phyloP scores from a whole-genome alignment of 2,888 invertebrate species.

The Euplexia lucipara region DNA sequence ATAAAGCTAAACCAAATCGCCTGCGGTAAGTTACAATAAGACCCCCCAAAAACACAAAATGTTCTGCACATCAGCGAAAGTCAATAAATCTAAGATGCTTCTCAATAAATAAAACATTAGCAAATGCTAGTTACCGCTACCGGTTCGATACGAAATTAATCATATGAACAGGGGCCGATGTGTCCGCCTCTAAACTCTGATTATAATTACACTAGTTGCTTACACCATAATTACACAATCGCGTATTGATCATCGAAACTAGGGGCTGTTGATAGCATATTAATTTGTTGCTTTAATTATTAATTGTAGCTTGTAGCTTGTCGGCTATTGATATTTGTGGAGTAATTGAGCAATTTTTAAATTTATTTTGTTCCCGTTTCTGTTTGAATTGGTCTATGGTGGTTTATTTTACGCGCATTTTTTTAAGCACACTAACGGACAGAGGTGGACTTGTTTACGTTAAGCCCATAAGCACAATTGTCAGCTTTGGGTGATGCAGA shows the following conservation, averaged over 20 bases:
- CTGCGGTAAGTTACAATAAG: background rate
- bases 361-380: background rate
- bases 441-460: no score
- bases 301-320: conserved; percentile 29
- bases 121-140: conserved; percentile 43
- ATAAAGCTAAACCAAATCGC: background rate
- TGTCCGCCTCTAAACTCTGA: conserved; percentile 52
- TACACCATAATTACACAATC: conserved; percentile 59
- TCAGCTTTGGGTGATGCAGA: no score
- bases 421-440: no score
- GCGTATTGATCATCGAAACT: conserved; percentile 54
- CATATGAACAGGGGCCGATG: conserved; percentile 40
- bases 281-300: conserved; percentile 53
- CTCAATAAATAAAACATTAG: conserved; percentile 33
- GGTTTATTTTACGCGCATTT: background rate
- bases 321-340: conserved; percentile 28
- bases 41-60: background rate
- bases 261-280: conserved; percentile 51
- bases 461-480: no score
- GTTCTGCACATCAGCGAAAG: conserved; percentile 1
- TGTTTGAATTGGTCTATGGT: background rate
- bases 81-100: conserved; percentile 27
- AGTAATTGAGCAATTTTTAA: conserved; percentile 11
- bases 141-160: conserved; percentile 49
- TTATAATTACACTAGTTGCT: conserved; percentile 46